phyloP scores from a whole-genome alignment of 2,888 invertebrate species.

The Hedya salicella region DNA sequence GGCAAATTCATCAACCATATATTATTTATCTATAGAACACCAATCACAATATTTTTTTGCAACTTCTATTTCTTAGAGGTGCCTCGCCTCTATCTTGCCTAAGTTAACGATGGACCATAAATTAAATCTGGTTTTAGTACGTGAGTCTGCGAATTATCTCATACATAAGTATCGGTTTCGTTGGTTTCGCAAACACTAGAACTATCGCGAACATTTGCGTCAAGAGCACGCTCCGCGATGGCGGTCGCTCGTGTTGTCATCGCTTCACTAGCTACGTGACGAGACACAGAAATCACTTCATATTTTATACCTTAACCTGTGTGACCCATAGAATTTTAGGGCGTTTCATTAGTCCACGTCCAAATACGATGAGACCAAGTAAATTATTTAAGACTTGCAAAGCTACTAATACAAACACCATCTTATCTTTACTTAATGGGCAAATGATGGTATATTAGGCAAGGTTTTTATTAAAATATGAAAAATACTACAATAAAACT shows the following conservation, averaged over 20 bases:
- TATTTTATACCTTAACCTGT: constrained; percentile 57
- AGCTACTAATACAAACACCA: too few species aligned
- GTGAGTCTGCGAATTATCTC: constrained; percentile 1
- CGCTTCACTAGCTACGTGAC: constrained; percentile 66
- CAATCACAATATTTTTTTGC: background rate
- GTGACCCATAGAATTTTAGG: constrained; percentile 64
- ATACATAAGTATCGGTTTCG: constrained; percentile 8
- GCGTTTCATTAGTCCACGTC: constrained; percentile 49
- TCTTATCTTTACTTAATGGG: too few species aligned
- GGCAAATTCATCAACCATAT: background rate
- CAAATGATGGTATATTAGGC: too few species aligned
- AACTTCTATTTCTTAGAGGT: background rate
- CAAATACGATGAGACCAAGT: background rate
- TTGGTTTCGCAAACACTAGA: constrained; percentile 64
- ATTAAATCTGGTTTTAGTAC: background rate
- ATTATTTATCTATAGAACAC: background rate
- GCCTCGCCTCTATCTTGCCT: background rate
- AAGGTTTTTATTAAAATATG: too few species aligned
- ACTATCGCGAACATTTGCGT: constrained; percentile 59
- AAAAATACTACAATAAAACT: too few species aligned
- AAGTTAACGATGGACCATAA: background rate
- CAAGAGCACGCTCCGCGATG: constrained; percentile 63
- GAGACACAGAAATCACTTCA: constrained; percentile 63
- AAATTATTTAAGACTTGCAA: background rate
- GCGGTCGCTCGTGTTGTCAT: constrained; percentile 65